These are phyloP conservation scores for Nannobrachium achirus DNA, from an alignment of 2,113 vertebrate species.

Conservation along the genomic window DNA sequence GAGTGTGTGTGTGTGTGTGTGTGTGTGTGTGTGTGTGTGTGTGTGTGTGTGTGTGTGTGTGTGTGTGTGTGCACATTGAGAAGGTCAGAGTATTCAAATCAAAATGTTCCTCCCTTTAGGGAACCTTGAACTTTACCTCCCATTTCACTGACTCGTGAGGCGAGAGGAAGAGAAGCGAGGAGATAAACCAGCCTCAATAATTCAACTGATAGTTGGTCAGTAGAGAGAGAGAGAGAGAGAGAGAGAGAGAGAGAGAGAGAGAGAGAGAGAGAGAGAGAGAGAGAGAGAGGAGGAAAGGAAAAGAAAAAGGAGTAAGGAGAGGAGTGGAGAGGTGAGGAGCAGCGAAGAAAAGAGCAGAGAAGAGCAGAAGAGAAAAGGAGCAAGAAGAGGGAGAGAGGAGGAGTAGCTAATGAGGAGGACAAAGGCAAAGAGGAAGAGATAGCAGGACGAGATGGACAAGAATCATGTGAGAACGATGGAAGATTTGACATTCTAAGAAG, in stretches of 20 bases:
- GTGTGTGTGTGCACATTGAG: conserved; percentile 15
- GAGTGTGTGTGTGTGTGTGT: neutral
- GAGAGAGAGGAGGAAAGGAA: neutral
- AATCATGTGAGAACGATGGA: neutral
- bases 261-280: conserved; percentile 21
- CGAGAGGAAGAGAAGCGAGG: neutral
- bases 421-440: neutral
- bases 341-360: neutral
- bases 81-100: conserved; percentile 62
- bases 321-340: neutral
- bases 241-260: neutral
- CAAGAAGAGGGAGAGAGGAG: neutral
- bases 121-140: conserved; percentile 54
- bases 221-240: neutral
- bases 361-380: neutral
- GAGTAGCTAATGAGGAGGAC: neutral
- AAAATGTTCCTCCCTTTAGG: conserved; percentile 29
- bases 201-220: neutral
- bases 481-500: conserved; percentile 39
- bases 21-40: conserved; percentile 27
- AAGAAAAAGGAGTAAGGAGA: neutral
- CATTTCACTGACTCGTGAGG: conserved; percentile 44
- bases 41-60: conserved; percentile 24
- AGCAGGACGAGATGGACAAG: no score
- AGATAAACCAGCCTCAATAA: neutral